A percentile compares a stretch with the other conserved stretches of the same genome.
Evolutionary conservation across 2,113 vertebrate species (phyloP).

Genomic region (Trachemys scripta): DNA sequence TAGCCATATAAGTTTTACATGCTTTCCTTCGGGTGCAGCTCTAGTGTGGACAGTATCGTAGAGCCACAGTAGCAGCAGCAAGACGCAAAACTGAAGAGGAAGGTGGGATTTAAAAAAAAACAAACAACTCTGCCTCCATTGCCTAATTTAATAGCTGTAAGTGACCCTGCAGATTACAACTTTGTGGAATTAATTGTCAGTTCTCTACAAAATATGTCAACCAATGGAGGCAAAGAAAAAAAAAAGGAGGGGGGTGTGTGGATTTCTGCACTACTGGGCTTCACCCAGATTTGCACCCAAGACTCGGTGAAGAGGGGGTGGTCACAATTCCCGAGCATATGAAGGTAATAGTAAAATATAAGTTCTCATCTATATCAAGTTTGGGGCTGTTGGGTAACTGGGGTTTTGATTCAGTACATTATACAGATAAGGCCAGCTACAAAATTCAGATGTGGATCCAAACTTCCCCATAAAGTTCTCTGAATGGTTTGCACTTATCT

Average conservation of each 20-base stretch:
- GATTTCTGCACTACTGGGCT: background rate
- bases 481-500: slow-evolving; percentile 11
- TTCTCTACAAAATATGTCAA: slow-evolving; percentile 36
- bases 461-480: background rate
- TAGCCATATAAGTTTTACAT: slow-evolving; percentile 35
- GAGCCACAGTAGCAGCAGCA: background rate
- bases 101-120: slow-evolving; percentile 53
- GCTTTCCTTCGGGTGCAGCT: slow-evolving; percentile 48
- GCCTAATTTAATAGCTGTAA: background rate
- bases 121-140: slow-evolving; percentile 30
- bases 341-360: slow-evolving; percentile 23
- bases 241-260: background rate
- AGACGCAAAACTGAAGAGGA: slow-evolving; percentile 25
- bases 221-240: background rate
- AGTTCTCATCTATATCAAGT: slow-evolving; percentile 17
- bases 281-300: background rate
- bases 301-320: slow-evolving; percentile 1
- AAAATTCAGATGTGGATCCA: slow-evolving; percentile 48
- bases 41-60: background rate
- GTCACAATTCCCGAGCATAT: slow-evolving; percentile 8
- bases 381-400: slow-evolving; percentile 37
- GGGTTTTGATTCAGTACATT: slow-evolving; percentile 1
- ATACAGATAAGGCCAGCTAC: slow-evolving; percentile 9
- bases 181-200: slow-evolving; percentile 48
- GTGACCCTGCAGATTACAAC: slow-evolving; percentile 51